Percentiles rank a stretch among this genome's conserved stretches.
These are phyloP conservation scores for Actenoides hombroni DNA, from an alignment of 2,113 vertebrate genomes.

Conservation along the genomic window DNA sequence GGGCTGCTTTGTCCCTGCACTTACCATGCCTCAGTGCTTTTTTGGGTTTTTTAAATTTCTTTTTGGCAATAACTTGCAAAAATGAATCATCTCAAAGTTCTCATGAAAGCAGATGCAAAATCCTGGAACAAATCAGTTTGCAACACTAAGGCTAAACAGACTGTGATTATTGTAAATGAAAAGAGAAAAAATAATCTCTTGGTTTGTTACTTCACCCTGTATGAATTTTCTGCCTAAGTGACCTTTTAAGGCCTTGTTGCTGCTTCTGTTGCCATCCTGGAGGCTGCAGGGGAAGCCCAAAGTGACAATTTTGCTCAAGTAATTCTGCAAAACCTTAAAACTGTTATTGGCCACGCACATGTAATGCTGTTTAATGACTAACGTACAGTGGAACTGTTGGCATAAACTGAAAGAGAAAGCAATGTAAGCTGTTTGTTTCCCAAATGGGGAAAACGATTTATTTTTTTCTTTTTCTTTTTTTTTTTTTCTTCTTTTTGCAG, in stretches of 20 bases:
- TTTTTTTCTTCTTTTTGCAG: not conserved
- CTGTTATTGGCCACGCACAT: not conserved
- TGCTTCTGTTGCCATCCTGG: not conserved
- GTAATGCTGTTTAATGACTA: not conserved
- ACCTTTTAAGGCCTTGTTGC: conserved; percentile 27
- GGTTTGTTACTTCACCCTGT: conserved; percentile 17
- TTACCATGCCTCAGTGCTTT: not conserved
- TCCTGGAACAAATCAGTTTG: conserved; percentile 63
- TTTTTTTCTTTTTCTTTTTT: not conserved
- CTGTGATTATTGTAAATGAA: conserved; percentile 44
- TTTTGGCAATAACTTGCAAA: conserved; percentile 21
- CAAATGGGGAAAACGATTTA: not conserved
- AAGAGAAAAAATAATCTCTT: conserved; percentile 27
- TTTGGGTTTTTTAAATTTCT: not conserved
- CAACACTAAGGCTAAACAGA: conserved; percentile 50
- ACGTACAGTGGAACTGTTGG: not conserved
- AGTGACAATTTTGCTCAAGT: not conserved
- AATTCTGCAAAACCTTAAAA: not conserved
- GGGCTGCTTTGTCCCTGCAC: not conserved
- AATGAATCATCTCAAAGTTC: conserved; percentile 41
- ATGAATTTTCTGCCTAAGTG: conserved; percentile 22
- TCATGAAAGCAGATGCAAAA: conserved; percentile 61
- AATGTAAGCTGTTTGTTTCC: conserved; percentile 12
- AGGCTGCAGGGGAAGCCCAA: not conserved
- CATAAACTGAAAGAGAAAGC: conserved; percentile 40